These are phyloP conservation scores for Hylyphantes graminicola DNA, from an alignment of 1,140 invertebrate genomes.

Conservation along the genomic window DNA sequence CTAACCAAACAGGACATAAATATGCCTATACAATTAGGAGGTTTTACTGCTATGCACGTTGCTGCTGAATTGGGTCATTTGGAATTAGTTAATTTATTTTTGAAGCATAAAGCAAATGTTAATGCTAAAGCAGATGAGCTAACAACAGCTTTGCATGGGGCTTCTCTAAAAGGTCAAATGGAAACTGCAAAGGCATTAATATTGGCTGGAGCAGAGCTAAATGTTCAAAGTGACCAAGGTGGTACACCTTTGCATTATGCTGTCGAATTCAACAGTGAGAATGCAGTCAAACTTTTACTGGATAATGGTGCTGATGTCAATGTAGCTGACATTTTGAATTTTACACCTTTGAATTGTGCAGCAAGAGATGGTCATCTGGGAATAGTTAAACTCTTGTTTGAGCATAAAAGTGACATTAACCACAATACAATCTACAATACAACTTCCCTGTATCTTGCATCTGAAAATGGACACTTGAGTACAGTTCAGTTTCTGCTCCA, in stretches of 20 bases:
- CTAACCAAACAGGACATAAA: not conserved
- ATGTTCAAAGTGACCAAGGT: not conserved
- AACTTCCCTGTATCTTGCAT: slow-evolving; percentile 24
- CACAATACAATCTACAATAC: slow-evolving; percentile 70
- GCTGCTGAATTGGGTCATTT: not conserved
- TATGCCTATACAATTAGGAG: not conserved
- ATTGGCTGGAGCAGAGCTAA: not conserved
- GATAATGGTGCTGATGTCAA: not conserved
- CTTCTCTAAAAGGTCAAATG: not conserved
- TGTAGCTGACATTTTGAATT: not conserved
- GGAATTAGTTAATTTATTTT: not conserved
- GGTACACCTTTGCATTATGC: not conserved
- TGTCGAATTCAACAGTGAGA: not conserved
- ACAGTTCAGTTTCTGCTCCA: slow-evolving; percentile 1
- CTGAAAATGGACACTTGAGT: not conserved
- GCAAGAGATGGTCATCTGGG: not conserved
- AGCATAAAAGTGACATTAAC: slow-evolving; percentile 80
- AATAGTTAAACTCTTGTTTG: slow-evolving; percentile 14
- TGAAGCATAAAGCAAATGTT: not conserved
- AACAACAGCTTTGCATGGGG: not conserved
- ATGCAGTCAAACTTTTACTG: not conserved
- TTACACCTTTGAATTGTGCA: not conserved
- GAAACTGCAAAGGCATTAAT: not conserved
- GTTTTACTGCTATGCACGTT: not conserved
- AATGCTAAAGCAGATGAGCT: not conserved